A percentile compares a stretch with the other conserved stretches of the same genome.
Evolutionary conservation across 2,888 invertebrate species (phyloP).

Genomic region (Ernsta delagoae): DNA sequence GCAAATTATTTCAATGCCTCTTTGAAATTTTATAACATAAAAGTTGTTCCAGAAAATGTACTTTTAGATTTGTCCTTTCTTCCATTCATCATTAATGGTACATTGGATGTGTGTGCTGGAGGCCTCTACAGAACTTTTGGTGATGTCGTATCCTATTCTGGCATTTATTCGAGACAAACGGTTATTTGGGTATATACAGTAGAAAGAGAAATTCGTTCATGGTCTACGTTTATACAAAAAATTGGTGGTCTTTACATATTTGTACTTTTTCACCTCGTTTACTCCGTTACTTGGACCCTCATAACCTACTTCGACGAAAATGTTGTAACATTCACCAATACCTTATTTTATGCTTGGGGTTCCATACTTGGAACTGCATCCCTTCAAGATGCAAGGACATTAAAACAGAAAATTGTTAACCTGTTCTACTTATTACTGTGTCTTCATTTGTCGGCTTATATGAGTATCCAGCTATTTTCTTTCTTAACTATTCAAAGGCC

Average conservation of each 20-base stretch:
- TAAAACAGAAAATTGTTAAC: conserved; percentile 65
- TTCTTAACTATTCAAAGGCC: conserved; percentile 65
- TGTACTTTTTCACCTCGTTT: conserved; percentile 58
- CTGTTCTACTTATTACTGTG: conserved; percentile 60
- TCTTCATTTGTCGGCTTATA: conserved; percentile 60
- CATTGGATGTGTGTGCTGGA: conserved; percentile 65
- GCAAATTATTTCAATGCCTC: conserved; percentile 60
- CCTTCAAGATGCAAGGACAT: conserved; percentile 54
- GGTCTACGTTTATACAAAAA: conserved; percentile 59
- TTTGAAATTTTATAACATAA: conserved; percentile 55
- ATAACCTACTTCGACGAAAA: conserved; percentile 54
- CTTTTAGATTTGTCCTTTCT: conserved; percentile 49
- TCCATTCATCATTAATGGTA: conserved; percentile 59
- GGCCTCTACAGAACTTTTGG: conserved; percentile 66
- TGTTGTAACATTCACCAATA: conserved; percentile 49
- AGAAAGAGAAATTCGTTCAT: conserved; percentile 56
- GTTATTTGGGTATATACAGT: conserved; percentile 64
- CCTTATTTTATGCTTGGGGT: conserved; percentile 63
- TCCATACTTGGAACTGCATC: conserved; percentile 59
- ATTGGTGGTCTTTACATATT: conserved; percentile 61
- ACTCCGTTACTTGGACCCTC: conserved; percentile 56
- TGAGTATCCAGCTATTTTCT: conserved; percentile 64
- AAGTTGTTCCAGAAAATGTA: conserved; percentile 52
- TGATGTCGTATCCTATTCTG: conserved; percentile 65
- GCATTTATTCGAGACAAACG: conserved; percentile 59